Evolutionary conservation across 2,888 invertebrate species (phyloP).

Genomic region (Ditylenchus weischeri): DNA sequence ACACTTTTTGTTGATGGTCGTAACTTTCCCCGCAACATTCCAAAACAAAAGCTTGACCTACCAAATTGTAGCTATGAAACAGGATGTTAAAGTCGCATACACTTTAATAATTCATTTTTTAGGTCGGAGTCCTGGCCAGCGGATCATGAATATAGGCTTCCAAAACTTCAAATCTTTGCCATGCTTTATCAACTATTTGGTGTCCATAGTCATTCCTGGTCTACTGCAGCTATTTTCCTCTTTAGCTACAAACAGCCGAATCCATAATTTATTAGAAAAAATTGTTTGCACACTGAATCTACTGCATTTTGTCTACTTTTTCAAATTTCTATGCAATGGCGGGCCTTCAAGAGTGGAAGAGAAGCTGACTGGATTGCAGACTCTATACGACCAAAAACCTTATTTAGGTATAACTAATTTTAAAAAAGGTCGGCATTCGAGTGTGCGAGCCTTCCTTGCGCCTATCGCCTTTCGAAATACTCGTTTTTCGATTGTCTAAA

Average conservation of each 20-base stretch:
- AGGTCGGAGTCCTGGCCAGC: conserved; percentile 7
- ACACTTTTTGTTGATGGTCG: no score
- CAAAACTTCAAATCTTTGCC: background rate
- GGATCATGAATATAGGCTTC: background rate
- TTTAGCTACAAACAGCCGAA: background rate
- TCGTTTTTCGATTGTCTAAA: no score
- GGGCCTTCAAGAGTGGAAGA: background rate
- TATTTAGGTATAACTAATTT: background rate
- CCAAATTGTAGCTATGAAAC: no score
- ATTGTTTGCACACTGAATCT: background rate
- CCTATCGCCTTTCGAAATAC: no score
- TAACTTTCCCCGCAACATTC: no score
- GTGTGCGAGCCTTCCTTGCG: no score
- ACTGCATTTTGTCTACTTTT: background rate
- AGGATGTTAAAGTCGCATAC: no score
- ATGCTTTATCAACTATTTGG: background rate
- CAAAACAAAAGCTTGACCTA: no score
- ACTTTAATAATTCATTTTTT: no score
- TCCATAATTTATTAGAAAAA: background rate
- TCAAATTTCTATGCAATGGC: conserved; percentile 1
- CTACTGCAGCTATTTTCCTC: background rate
- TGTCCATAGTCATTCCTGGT: background rate
- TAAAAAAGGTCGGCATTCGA: no score
- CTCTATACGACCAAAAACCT: background rate
- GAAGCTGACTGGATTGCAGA: background rate